Base-by-base conservation (phyloP, 1,140 invertebrate genomes). In the Kradibia gibbosae region DNA sequence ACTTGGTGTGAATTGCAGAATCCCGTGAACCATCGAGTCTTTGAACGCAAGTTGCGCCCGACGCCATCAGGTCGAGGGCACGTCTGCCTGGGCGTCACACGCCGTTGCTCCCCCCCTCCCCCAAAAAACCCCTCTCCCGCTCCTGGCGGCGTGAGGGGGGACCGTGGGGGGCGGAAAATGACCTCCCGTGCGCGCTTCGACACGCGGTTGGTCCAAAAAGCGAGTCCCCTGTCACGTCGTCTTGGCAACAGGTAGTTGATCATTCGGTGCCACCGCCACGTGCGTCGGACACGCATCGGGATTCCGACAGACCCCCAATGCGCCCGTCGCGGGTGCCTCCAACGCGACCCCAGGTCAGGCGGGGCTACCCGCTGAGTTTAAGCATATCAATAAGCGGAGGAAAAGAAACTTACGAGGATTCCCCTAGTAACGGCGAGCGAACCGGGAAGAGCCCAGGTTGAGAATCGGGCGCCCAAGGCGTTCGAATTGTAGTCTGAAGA, bases 401-500 rank as follows among this genome's bases (percentile, higher is more conserved):
- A 96, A 96, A 96, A 96, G 94, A 96, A 96, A 96, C 94, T 95
- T 96, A 97, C 94, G 85, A 94, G 94, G 95, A 96, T 96, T 96
- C 93, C 94, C 94, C 91, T 91, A 96, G 95, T 96, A 96, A 93
- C 94, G 93, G 95, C 95, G 95, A 96, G 94, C 94, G 95, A 96
- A 96, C 91, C 92, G 94, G 53, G 94, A 95, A 89, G 34, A 96
- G 87, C 86, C 86, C 87, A 88, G 95, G 22, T 92, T 92, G 87
- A n/a, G 91, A 94, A 94, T 92, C 91, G 89, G 87, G 85, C 88
- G 85, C 87, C 85, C 80, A 93, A 92, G 91, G 87, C 88, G 85
- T 88, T 96, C 81, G 77, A 87, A 85, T 87, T 55, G 53, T 55
- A 55, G 53, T 55, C 3, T 55, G 3, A 2, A 10, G 53, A 10